These are phyloP conservation scores for Eupithecia subfuscata DNA, from an alignment of 2,888 invertebrate species.

Conservation along the genomic window DNA sequence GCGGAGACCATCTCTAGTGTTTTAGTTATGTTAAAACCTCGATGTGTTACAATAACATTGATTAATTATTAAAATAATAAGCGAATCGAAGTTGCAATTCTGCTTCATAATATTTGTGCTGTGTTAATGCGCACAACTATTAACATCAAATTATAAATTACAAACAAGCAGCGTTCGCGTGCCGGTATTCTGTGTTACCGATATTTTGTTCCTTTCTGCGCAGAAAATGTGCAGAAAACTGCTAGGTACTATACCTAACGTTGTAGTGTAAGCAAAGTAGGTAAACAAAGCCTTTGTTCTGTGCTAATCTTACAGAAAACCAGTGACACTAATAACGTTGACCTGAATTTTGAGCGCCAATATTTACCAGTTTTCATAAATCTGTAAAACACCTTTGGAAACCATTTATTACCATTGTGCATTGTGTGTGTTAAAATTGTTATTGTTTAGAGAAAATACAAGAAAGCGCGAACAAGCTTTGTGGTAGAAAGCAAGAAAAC, in stretches of 20 bases:
- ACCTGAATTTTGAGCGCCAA: background rate
- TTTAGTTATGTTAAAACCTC: background rate
- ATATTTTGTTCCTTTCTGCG: conserved; percentile 27
- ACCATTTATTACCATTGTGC: background rate
- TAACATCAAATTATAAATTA: conserved; percentile 56
- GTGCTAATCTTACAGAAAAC: conserved; percentile 17
- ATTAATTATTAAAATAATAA: background rate
- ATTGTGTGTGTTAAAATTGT: background rate
- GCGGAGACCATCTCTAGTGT: background rate
- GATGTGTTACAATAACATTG: too few relatives aligned
- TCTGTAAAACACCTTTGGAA: background rate
- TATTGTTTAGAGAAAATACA: background rate
- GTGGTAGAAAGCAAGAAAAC: background rate
- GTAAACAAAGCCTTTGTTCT: conserved; percentile 7
- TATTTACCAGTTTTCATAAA: background rate
- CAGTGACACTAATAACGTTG: conserved; percentile 17
- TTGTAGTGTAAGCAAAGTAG: background rate
- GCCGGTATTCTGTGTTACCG: conserved; percentile 42
- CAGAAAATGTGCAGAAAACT: background rate
- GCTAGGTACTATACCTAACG: background rate
- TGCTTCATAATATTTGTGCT: background rate
- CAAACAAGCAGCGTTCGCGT: conserved; percentile 45
- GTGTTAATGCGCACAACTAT: conserved; percentile 42
- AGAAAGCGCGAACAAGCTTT: background rate
- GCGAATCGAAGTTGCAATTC: background rate